Conservation (phyloP, 2,113 vertebrate species). For the Dasyprocta punctata region DNA sequence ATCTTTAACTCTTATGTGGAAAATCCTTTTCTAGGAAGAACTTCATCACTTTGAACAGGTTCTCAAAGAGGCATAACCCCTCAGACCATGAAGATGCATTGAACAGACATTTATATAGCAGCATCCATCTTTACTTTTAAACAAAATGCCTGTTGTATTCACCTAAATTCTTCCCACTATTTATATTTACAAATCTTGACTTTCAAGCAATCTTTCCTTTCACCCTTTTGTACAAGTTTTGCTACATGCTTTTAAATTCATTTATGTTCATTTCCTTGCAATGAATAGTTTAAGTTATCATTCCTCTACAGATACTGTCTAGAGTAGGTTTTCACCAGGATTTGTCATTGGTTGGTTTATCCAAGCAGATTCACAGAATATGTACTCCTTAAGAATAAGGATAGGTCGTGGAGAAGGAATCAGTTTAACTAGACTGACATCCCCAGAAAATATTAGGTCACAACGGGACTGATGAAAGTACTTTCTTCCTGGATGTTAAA, state of each 20-base stretch:
- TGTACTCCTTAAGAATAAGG: not conserved
- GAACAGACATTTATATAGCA: not conserved
- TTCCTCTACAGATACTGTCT: not conserved
- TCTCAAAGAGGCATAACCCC: not conserved
- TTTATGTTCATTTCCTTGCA: not conserved
- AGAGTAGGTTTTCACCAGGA: not conserved
- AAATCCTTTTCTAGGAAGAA: constrained; percentile 31
- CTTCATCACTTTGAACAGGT: not conserved
- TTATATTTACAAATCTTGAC: not conserved
- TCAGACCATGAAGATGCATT: not conserved
- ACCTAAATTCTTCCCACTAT: not conserved
- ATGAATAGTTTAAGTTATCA: not conserved
- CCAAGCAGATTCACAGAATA: not conserved
- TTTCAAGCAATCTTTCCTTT: constrained; percentile 39
- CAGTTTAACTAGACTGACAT: not conserved
- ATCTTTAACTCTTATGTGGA: not conserved
- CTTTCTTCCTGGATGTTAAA: not conserved
- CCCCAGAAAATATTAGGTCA: not conserved
- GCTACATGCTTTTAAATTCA: not conserved
- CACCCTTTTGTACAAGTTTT: not conserved
- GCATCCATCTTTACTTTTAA: not conserved
- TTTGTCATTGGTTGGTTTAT: not conserved
- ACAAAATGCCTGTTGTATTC: not conserved
- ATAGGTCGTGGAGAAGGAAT: not conserved
- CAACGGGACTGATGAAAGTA: not conserved